phyloP scores from a whole-genome alignment of 2,888 invertebrate species.

The Siphlonurus alternatus region DNA sequence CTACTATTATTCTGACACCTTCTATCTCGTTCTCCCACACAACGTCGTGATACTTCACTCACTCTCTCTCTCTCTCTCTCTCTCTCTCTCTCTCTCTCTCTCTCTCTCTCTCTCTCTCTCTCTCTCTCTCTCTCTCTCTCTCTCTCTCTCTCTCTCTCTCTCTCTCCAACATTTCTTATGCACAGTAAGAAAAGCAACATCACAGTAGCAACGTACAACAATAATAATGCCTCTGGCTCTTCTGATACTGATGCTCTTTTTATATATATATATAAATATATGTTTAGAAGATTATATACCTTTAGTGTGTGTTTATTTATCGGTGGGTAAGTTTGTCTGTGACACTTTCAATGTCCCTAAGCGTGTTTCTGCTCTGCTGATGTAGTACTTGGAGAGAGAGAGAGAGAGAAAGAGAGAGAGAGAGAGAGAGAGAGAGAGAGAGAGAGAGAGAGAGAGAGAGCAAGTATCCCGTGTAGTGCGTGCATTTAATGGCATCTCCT shows the following conservation, averaged over 20 bases:
- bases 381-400: not conserved
- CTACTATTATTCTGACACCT: too few species aligned
- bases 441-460: not conserved
- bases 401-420: not conserved
- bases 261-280: not conserved
- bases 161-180: not conserved
- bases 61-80: too few species aligned
- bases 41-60: too few species aligned
- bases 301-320: not conserved
- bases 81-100: not conserved
- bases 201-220: not conserved
- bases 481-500: not conserved
- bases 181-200: not conserved
- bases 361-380: not conserved
- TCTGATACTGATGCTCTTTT: not conserved
- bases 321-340: not conserved
- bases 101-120: too few species aligned
- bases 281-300: not conserved
- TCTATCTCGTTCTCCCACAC: too few species aligned
- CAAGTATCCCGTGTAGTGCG: not conserved
- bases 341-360: not conserved
- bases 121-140: too few species aligned
- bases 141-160: too few species aligned
- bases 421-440: not conserved
- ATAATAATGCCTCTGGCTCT: not conserved